Base-by-base conservation (phyloP, 1,140 invertebrate genomes). In the Drosophila athabasca region DNA sequence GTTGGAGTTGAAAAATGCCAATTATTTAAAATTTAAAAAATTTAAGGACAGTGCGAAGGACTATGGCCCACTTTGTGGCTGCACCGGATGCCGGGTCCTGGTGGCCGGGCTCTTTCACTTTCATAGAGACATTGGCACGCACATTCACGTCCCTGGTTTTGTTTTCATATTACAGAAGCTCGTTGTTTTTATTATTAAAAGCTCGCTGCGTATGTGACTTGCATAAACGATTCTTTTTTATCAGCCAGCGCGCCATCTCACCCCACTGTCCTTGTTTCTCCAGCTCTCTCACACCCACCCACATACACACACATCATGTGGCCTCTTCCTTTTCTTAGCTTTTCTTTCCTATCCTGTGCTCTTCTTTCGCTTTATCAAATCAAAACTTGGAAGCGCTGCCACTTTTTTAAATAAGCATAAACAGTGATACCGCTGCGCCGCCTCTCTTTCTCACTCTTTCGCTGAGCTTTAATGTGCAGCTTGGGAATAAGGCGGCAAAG, bases 361-460 rank as follows among this genome's bases (percentile, higher is more conserved):
- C 75, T 81, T 77, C 69, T 48, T 53, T 71, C 62, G 75, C 75
- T 76, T 87, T 87, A 87, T 87, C 83, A 87, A 88, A 87, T 88
- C 83, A 87, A 87, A 87, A 88, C 83, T 88, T 71, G 31, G 75
- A 73, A 52, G 81, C 73, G 81, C 57, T 64, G 75, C 72, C 62
- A 87, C 83, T 87, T 87, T 87, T 87, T 87, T 87, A 87, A 87
- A 87, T 87, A 87, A 88, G 83, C 83, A 88, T 87, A 87, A 88
- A 82, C 62, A 71, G 64, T 52, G 75, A 58, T 62, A 58, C 49
- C 62, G 39, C 41, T 51, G 53, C 46, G 7, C 26, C 31, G 9
- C 52, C 5, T 22, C 51, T 15, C 19, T 39, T 4, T 54, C 41
- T 35, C 44, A 48, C 29, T 52, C 43, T 2, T 53, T 50, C 43